phyloP scores from a whole-genome alignment of 2,113 vertebrate species.

The Felis catus region F.catus_Fca126_mat1.0 CM031423.1:73934001-73934500 shows the following conservation, averaged over 20 bases:
- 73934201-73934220: background rate
- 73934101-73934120: background rate
- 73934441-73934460: too few relatives aligned
- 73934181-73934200: background rate
- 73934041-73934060: background rate
- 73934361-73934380: background rate
- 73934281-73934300: background rate
- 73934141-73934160: background rate
- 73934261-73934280: background rate
- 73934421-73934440: too few relatives aligned
- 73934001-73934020: background rate
- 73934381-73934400: too few relatives aligned
- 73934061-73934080: background rate
- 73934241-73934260: background rate
- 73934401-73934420: too few relatives aligned
- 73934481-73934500: too few relatives aligned
- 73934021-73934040: background rate
- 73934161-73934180: background rate
- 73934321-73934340: background rate
- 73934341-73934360: background rate
- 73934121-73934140: background rate
- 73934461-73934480: too few relatives aligned
- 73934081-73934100: background rate
- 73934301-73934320: background rate
- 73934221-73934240: background rate